A percentile compares a stretch with the other conserved stretches of the same genome.
These are phyloP conservation scores for Leptonema lineaticorne DNA, from an alignment of 1,140 invertebrate species.

Conservation along the genomic window DNA sequence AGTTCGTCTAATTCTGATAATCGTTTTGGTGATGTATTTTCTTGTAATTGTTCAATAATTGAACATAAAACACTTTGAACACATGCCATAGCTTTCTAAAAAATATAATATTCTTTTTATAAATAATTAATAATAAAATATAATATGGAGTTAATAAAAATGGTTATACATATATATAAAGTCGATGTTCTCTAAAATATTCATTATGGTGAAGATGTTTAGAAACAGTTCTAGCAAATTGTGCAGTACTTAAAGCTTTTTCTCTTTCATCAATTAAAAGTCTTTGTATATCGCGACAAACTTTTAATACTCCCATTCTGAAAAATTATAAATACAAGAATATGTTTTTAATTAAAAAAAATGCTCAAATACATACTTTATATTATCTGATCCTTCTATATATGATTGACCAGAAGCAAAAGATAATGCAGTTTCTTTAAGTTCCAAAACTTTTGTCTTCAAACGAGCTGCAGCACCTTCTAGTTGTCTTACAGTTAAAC, in stretches of 20 bases:
- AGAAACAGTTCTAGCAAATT: constrained; percentile 75
- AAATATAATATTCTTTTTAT: background rate
- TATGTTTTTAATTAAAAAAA: constrained; percentile 14
- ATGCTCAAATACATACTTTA: constrained; percentile 32
- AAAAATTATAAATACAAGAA: background rate
- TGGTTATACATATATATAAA: constrained; percentile 37
- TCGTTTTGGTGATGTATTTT: constrained; percentile 28
- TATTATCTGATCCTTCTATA: constrained; percentile 25
- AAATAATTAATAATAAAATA: background rate
- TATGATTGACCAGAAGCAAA: background rate
- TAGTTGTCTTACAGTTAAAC: constrained; percentile 37
- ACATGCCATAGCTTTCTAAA: constrained; percentile 34
- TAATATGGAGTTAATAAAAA: background rate
- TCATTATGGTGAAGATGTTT: constrained; percentile 44
- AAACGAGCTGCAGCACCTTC: constrained; percentile 34
- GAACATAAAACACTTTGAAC: constrained; percentile 33
- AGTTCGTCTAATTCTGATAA: constrained; percentile 42
- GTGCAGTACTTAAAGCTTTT: constrained; percentile 72
- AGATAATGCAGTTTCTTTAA: constrained; percentile 22
- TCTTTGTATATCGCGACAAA: constrained; percentile 76
- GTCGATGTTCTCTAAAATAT: constrained; percentile 36
- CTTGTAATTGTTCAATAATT: constrained; percentile 36
- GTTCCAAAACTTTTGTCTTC: constrained; percentile 32
- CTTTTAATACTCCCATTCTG: constrained; percentile 39
- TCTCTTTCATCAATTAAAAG: constrained; percentile 80